Evolutionary conservation across 2,113 vertebrate species (phyloP).

Genomic region (Calidris pugnax): DNA sequence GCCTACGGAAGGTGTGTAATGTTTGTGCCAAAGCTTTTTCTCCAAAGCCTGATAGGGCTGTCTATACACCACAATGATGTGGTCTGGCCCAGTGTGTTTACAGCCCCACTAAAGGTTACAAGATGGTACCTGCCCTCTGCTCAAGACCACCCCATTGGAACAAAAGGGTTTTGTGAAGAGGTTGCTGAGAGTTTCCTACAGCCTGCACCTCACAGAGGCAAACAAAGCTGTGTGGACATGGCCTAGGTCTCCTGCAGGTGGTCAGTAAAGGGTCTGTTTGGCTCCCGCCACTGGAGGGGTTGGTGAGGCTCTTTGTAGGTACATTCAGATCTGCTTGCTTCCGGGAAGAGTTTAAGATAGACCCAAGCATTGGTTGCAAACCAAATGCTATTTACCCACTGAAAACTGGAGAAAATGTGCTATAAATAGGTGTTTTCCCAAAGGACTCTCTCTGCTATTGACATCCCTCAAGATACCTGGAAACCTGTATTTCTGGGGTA

Average conservation of each 20-base stretch:
- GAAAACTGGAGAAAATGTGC: background rate
- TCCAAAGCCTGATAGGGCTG: background rate
- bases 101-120: background rate
- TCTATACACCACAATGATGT: accelerated
- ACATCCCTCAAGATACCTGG: background rate
- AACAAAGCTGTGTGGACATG: background rate
- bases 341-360: background rate
- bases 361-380: background rate
- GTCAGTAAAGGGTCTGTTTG: background rate
- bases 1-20: background rate
- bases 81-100: background rate
- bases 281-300: background rate
- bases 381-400: background rate
- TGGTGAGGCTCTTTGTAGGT: background rate
- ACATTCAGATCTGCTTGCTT: background rate
- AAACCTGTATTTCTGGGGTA: background rate
- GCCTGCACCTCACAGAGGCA: background rate
- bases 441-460: background rate
- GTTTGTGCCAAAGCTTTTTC: background rate
- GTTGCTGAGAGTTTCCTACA: background rate
- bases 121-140: background rate
- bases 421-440: background rate
- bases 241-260: background rate
- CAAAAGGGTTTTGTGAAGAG: background rate
- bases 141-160: background rate